phyloP scores from a whole-genome alignment of 1,140 invertebrate species.

The Tyrophagus putrescentiae region DNA sequence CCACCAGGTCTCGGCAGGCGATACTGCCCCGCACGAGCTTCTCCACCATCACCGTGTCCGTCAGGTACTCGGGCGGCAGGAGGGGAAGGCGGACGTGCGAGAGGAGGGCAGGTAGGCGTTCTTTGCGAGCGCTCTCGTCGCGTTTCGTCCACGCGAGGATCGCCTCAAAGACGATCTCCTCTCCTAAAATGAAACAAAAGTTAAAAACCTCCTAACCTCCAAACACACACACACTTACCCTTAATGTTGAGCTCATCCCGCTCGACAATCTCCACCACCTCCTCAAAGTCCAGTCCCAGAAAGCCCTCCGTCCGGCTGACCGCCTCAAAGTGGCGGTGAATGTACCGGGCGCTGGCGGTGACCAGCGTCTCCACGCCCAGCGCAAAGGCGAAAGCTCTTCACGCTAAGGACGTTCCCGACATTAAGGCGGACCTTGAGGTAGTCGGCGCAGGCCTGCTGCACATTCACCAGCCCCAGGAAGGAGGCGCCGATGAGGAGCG shows the following conservation, averaged over 20 bases:
- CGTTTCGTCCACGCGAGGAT: conserved; percentile 66
- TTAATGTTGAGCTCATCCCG: conserved; percentile 62
- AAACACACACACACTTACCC: too few species aligned
- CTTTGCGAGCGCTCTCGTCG: conserved; percentile 41
- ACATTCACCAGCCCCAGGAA: conserved; percentile 67
- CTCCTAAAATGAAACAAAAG: too few species aligned
- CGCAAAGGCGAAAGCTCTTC: conserved; percentile 62
- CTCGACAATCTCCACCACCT: conserved; percentile 54
- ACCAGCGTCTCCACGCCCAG: conserved; percentile 55
- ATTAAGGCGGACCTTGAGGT: conserved; percentile 58
- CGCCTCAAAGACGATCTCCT: conserved; percentile 63
- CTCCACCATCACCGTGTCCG: conserved; percentile 67
- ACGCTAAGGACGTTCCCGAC: conserved; percentile 71
- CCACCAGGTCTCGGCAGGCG: conserved; percentile 59
- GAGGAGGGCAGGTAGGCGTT: conserved; percentile 52
- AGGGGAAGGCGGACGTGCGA: conserved; percentile 60
- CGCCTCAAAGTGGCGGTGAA: conserved; percentile 65
- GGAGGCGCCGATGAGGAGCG: conserved; percentile 68
- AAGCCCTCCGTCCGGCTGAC: conserved; percentile 65
- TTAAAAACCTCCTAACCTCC: too few species aligned
- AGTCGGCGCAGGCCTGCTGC: conserved; percentile 65
- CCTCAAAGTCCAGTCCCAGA: conserved; percentile 44
- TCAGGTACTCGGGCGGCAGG: conserved; percentile 62
- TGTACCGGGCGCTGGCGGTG: conserved; percentile 59
- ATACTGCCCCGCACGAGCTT: conserved; percentile 57